Evolutionary conservation across 2,888 invertebrate genomes (phyloP).

Genomic region (Mesopsocus fuscifrons): DNA sequence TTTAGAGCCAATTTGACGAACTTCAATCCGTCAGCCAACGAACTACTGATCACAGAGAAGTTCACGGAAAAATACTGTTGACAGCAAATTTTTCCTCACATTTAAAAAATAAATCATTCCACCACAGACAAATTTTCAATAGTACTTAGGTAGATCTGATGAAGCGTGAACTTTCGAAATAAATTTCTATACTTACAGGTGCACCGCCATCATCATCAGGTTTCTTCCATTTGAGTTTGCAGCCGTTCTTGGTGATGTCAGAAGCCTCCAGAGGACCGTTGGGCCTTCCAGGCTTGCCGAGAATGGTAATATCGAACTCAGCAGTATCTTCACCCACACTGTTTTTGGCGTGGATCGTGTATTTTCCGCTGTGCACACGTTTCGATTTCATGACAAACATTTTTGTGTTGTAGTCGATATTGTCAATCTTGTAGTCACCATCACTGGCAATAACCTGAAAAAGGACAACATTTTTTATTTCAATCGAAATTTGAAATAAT

Average conservation of each 20-base stretch:
- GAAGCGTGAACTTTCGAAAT: too few relatives aligned
- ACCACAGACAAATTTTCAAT: too few relatives aligned
- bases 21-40: too few relatives aligned
- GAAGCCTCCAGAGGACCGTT: conserved; percentile 72
- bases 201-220: conserved; percentile 91
- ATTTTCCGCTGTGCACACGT: conserved; percentile 67
- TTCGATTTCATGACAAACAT: conserved; percentile 69
- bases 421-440: conserved; percentile 45
- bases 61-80: too few relatives aligned
- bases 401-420: conserved; percentile 79
- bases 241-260: conserved; percentile 80
- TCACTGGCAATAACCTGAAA: conserved; percentile 24
- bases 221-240: conserved; percentile 80
- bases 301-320: conserved; percentile 72
- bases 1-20: too few relatives aligned
- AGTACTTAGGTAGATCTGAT: too few relatives aligned
- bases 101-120: too few relatives aligned
- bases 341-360: conserved; percentile 76
- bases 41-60: too few relatives aligned
- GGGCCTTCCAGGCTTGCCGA: conserved; percentile 31
- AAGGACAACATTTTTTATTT: too few relatives aligned
- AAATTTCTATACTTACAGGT: conserved; percentile 38
- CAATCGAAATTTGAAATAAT: too few relatives aligned
- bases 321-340: conserved; percentile 85
- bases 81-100: too few relatives aligned